Evolutionary conservation across 1,140 invertebrate genomes (phyloP), one percentile per base, ranked within the genome.

Genomic region (Plodia interpunctella): DNA sequence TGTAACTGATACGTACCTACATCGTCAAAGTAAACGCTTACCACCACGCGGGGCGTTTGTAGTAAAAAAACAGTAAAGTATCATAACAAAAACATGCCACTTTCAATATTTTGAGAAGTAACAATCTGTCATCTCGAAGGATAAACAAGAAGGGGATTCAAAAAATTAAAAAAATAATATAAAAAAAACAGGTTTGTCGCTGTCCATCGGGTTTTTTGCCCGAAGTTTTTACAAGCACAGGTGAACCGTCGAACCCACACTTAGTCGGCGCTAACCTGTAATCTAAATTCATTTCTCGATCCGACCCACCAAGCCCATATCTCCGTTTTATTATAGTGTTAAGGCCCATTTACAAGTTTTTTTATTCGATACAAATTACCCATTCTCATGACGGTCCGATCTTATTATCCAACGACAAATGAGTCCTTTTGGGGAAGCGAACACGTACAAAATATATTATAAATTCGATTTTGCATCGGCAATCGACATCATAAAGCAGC

Each of bases 261-360:
- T 88, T 87, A 87, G 81, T 64, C 78, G 83, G 83, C 86, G 81
- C 79, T 87, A 88, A 84, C 83, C 78, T 88, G 76, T 88, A 88
- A 88, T 88, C 86, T 88, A 88, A 88, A 88, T 88, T 88, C 84
- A 88, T 88, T 88, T 88, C 78, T 87, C 80, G 83, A 86, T 82
- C 77, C 82, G 70, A 83, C 83, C 84, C 80, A 85, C 77, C 73
- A 70, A 63, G 60, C 68, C 76, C 82, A 78, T 85, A 84, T 86
- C 77, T 83, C 78, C 76, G 79, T 87, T 87, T 89, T 89, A 87
- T 89, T 87, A 89, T 79, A 80, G 76, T 71, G 78, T 76, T 76
- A 76, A 77, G 75, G 70, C 70, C 86, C 81, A 83, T 88, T 88
- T 86, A 79, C 81, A 72, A 79, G 82, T 83, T 83, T 86, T 85